Base-by-base conservation (phyloP, 2,888 invertebrate species). In the Archips crataeganus region DNA sequence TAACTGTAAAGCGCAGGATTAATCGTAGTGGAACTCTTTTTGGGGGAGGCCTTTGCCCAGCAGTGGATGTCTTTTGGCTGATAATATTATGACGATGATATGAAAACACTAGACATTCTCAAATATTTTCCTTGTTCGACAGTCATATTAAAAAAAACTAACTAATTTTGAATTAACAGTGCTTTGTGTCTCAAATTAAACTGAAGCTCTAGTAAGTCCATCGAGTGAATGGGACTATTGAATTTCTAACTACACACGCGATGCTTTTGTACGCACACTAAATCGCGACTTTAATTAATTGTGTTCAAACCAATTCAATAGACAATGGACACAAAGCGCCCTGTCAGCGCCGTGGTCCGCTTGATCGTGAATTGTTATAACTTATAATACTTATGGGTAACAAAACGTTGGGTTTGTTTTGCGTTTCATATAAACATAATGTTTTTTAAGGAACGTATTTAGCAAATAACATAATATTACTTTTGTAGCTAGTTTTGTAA, bases 251-350 rank as follows among this genome's bases (percentile, higher is more conserved):
- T 65, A 45, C 69, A 74, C 70, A 47, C 69, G 63, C 67, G 54
- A 54, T 61, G 51, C 72, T 61, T 71, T 75, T 71, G 70, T 68
- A 47, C 15, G 36, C 51, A 15, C 49, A 49, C 57, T 51, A 66
- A 64, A 69, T 66, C 59, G 64, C 15, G 49, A 63, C 69, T 72
- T 77, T 61, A 75, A 75, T 75, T 75, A 77, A 70, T 70, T 70
- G 65, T 67, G 63, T 64, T 47, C 65, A 68, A 63, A 49, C 59
- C 74, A 59, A 45, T 59, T 62, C 51, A 61, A 64, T 63, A 68
- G 70, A 66, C 62, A 75, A 71, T 68, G 54, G 23, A 32, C 65
- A 70, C 70, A 68, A 69, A 73, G 64, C 60, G 39, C 13, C 57
- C 15, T 65, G 42, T 66, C 51, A 13, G 39, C 45, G 49, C 49